Conservation (phyloP, 2,888 invertebrate genomes). For the Candidula unifasciata region DNA sequence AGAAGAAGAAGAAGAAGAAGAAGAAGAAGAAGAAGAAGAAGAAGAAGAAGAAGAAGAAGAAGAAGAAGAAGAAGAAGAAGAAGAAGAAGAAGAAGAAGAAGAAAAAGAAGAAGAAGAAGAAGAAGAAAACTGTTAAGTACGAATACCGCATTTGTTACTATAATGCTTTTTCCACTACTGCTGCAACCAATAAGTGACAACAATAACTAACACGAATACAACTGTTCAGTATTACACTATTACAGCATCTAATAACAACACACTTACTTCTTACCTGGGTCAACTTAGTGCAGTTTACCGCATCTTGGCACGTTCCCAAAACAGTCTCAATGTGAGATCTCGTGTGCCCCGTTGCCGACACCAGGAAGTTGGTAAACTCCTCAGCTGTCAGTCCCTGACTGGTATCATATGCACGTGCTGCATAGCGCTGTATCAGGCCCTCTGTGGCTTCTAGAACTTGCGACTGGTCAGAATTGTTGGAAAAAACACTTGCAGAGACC, state of each 20-base stretch:
- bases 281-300: background rate
- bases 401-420: background rate
- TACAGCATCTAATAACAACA: too few relatives aligned
- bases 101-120: background rate
- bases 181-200: too few relatives aligned
- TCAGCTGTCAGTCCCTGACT: background rate
- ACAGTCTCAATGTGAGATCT: background rate
- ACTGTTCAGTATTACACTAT: too few relatives aligned
- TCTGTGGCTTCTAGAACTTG: conserved; percentile 3
- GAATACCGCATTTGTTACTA: too few relatives aligned
- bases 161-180: too few relatives aligned
- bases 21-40: background rate
- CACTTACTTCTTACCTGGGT: background rate
- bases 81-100: conserved; percentile 13
- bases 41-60: background rate
- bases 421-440: background rate
- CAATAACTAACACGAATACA: too few relatives aligned
- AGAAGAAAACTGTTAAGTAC: too few relatives aligned
- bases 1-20: background rate
- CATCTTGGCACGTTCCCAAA: background rate
- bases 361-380: background rate
- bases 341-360: background rate
- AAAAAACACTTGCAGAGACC: background rate
- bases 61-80: background rate
- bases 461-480: background rate